These are phyloP conservation scores for Catharus fuscescens DNA, from an alignment of 2,113 vertebrate species.

Conservation along the genomic window DNA sequence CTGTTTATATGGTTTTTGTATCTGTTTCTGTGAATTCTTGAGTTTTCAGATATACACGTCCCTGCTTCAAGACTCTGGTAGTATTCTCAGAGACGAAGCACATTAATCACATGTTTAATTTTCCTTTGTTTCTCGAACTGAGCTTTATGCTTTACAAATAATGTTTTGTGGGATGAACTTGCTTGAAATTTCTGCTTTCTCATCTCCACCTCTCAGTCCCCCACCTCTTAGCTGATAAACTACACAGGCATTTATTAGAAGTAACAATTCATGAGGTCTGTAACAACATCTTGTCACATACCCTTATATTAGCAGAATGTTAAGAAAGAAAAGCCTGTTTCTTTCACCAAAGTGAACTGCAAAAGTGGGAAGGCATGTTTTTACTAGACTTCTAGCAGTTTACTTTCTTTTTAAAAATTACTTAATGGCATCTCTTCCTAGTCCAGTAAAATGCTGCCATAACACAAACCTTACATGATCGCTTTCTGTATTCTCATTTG, in stretches of 20 bases:
- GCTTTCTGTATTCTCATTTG: neutral
- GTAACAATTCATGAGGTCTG: neutral
- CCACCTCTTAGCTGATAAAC: neutral
- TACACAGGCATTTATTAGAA: neutral
- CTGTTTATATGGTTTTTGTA: neutral
- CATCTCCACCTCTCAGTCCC: neutral
- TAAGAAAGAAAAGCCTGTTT: neutral
- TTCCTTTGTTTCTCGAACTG: neutral
- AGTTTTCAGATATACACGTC: neutral
- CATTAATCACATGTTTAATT: constrained; percentile 9
- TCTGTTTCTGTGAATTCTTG: neutral
- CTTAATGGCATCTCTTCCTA: neutral
- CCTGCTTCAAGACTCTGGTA: neutral
- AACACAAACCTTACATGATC: neutral
- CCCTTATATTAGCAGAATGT: neutral
- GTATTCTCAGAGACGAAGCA: neutral
- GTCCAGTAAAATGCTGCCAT: neutral
- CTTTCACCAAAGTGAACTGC: neutral
- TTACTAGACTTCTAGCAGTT: neutral
- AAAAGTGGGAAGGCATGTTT: neutral
- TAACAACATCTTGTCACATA: neutral
- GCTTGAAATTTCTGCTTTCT: neutral
- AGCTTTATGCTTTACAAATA: neutral
- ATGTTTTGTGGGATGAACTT: neutral
- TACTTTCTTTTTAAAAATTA: neutral